Conservation (phyloP, 2,888 invertebrate genomes). For the Troilus luridus region DNA sequence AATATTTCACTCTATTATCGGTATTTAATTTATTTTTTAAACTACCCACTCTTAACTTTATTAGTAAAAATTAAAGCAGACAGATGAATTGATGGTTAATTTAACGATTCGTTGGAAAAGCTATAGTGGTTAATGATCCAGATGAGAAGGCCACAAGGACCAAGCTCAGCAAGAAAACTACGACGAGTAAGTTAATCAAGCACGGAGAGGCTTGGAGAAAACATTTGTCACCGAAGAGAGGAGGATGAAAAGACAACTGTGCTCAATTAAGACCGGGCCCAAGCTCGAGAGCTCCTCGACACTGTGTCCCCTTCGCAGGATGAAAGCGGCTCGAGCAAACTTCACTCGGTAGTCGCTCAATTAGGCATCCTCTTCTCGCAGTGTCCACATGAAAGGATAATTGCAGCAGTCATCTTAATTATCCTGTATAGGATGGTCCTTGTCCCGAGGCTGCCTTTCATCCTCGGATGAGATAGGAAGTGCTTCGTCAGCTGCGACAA, state of each 20-base stretch:
- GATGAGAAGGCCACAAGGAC: not conserved
- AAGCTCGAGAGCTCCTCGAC: not conserved
- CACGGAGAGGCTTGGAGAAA: conserved; percentile 26
- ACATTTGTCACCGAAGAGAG: conserved; percentile 15
- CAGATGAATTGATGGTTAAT: no score
- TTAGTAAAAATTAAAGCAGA: no score
- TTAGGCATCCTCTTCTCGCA: conserved; percentile 17
- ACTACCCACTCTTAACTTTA: no score
- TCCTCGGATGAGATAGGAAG: not conserved
- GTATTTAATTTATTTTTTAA: no score
- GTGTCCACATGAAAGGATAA: conserved; percentile 26
- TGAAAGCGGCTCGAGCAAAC: conserved; percentile 55
- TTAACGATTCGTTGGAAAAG: not conserved
- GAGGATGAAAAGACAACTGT: conserved; percentile 32
- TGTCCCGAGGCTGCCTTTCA: not conserved
- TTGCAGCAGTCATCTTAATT: conserved; percentile 27
- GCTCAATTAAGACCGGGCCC: not conserved
- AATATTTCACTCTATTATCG: no score
- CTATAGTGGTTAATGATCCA: not conserved
- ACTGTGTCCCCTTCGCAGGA: not conserved
- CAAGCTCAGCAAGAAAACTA: not conserved
- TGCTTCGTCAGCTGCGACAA: not conserved
- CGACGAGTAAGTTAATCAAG: conserved; percentile 27
- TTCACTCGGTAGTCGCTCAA: conserved; percentile 52
- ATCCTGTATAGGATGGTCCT: not conserved